Conservation (phyloP, 2,797 vertebrate species). For the Rhabdophis nuchalis region DNA sequence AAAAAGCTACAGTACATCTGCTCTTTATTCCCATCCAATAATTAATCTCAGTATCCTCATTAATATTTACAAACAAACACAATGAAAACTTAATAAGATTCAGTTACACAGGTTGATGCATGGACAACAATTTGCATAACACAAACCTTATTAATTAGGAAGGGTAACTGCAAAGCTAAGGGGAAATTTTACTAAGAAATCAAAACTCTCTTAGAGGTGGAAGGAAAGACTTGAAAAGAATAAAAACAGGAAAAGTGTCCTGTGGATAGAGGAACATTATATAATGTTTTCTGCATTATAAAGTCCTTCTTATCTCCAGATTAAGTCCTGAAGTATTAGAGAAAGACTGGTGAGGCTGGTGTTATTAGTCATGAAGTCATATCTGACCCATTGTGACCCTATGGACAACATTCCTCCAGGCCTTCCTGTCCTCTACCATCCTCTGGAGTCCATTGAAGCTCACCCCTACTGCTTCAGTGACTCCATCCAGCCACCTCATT, state of each 20-base stretch:
- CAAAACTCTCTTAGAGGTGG: background rate
- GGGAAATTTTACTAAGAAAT: slow-evolving; percentile 62
- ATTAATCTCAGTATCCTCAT: slow-evolving; percentile 53
- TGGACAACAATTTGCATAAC: slow-evolving; percentile 53
- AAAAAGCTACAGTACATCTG: slow-evolving; percentile 23
- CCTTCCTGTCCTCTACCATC: too few relatives aligned
- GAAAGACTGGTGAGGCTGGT: slow-evolving; percentile 8
- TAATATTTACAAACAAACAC: slow-evolving; percentile 56
- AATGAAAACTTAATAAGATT: slow-evolving; percentile 61
- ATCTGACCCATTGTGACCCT: too few relatives aligned
- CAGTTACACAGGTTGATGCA: slow-evolving; percentile 59
- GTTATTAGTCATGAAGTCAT: too few relatives aligned
- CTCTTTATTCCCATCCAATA: slow-evolving; percentile 58
- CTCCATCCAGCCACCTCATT: too few relatives aligned
- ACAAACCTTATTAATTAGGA: slow-evolving; percentile 58
- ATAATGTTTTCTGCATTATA: slow-evolving; percentile 21
- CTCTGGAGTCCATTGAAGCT: too few relatives aligned
- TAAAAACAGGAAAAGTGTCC: slow-evolving; percentile 38
- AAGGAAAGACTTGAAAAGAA: slow-evolving; percentile 53
- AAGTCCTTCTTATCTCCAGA: slow-evolving; percentile 35
- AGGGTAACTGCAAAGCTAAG: slow-evolving; percentile 47
- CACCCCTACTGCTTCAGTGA: too few relatives aligned
- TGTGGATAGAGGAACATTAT: slow-evolving; percentile 53
- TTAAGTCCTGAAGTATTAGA: background rate
- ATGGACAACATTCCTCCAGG: too few relatives aligned